Conservation (phyloP, 1,140 invertebrate species). For the Drosophila virilis region DNA sequence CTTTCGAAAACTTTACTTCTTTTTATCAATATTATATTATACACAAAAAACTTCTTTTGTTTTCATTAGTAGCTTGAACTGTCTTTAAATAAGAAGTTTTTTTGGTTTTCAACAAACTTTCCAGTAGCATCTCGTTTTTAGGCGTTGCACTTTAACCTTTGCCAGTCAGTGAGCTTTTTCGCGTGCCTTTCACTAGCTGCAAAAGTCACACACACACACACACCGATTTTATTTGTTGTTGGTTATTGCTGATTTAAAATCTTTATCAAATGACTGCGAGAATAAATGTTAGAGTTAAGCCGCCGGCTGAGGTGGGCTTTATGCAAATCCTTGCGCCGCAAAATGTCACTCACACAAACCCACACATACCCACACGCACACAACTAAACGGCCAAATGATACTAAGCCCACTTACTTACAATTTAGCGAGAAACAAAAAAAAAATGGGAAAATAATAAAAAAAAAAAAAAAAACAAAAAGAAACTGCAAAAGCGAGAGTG, state of each 20-base stretch:
- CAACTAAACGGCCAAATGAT: slow-evolving; percentile 75
- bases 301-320: slow-evolving; percentile 64
- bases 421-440: slow-evolving; percentile 71
- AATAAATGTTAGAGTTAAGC: slow-evolving; percentile 68
- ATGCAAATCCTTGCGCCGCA: slow-evolving; percentile 69
- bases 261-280: slow-evolving; percentile 64
- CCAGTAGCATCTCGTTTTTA: not conserved
- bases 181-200: not conserved
- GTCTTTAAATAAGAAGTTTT: too few relatives aligned
- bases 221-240: slow-evolving; percentile 11
- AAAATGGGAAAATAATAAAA: slow-evolving; percentile 47
- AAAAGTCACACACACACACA: not conserved
- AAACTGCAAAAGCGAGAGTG: slow-evolving; percentile 76
- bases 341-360: slow-evolving; percentile 35
- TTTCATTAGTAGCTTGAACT: too few relatives aligned
- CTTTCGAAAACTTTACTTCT: too few relatives aligned
- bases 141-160: slow-evolving; percentile 60
- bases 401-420: slow-evolving; percentile 82
- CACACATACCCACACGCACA: slow-evolving; percentile 30
- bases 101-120: too few relatives aligned
- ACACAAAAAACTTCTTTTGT: too few relatives aligned
- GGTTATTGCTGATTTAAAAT: slow-evolving; percentile 49
- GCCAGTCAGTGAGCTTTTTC: not conserved
- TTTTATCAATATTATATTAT: too few relatives aligned
- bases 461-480: slow-evolving; percentile 49